phyloP scores from a whole-genome alignment of 1,140 invertebrate genomes.

The Hylaeus volcanicus region DNA sequence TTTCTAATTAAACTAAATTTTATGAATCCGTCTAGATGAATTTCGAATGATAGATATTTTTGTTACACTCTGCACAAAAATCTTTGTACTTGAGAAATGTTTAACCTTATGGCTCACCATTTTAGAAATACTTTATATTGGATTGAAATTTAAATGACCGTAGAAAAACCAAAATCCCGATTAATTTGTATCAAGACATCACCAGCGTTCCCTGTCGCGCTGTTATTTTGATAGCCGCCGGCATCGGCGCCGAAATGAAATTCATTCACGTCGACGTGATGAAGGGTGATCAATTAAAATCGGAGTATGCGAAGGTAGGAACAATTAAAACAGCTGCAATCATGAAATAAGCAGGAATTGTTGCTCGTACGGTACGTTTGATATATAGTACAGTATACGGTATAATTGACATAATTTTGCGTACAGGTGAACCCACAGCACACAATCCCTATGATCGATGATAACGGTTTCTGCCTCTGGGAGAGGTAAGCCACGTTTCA shows the following conservation, averaged over 20 bases:
- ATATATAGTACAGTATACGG: background rate
- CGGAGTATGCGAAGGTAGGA: conserved; percentile 78
- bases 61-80: too few relatives aligned
- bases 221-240: conserved; percentile 81
- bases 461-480: conserved; percentile 85
- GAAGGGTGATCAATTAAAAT: conserved; percentile 80
- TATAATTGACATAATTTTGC: background rate
- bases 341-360: background rate
- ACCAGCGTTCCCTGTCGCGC: conserved; percentile 82
- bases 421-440: conserved; percentile 85
- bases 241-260: conserved; percentile 81
- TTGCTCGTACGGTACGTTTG: background rate
- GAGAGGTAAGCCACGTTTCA: conserved; percentile 79
- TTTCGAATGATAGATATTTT: too few relatives aligned
- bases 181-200: conserved; percentile 83
- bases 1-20: too few relatives aligned
- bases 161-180: conserved; percentile 51
- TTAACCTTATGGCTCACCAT: background rate
- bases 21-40: too few relatives aligned
- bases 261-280: conserved; percentile 79
- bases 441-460: conserved; percentile 85
- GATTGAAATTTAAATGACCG: background rate
- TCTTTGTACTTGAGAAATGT: too few relatives aligned
- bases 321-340: background rate
- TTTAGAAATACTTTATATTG: too few relatives aligned